phyloP scores from a whole-genome alignment of 2,113 vertebrate species.

The Chunga burmeisteri region DNA sequence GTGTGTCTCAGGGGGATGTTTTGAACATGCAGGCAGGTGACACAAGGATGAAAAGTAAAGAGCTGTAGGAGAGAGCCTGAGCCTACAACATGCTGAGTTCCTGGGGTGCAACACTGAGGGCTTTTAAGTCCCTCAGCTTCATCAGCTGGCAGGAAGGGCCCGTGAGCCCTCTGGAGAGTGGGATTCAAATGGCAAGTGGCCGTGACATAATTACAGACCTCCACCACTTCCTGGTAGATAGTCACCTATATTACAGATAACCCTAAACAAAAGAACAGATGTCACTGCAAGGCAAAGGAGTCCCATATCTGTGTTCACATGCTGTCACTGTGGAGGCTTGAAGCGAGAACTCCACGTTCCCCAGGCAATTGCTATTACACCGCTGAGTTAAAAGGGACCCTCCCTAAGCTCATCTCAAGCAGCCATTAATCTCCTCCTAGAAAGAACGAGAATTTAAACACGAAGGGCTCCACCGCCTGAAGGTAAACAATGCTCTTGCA shows the following conservation, averaged over 20 bases:
- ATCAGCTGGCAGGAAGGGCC: not conserved
- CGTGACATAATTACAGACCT: not conserved
- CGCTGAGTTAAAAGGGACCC: not conserved
- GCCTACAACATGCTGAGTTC: accelerated
- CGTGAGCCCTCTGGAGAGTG: accelerated
- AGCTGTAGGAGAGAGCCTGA: not conserved
- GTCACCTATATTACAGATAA: not conserved
- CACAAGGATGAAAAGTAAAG: not conserved
- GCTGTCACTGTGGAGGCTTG: not conserved
- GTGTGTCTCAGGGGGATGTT: not conserved
- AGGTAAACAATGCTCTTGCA: not conserved
- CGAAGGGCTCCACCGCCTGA: not conserved
- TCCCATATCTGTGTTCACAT: accelerated
- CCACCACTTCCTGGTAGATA: not conserved
- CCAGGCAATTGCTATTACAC: not conserved
- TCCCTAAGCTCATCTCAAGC: not conserved
- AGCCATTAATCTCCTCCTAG: not conserved
- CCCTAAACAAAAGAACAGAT: not conserved
- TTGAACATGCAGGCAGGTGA: not conserved
- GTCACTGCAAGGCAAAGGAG: not conserved
- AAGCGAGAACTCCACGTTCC: not conserved
- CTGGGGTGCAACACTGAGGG: not conserved
- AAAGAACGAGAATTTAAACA: not conserved
- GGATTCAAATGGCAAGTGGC: not conserved
- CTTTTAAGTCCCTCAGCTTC: not conserved